Percentiles rank a stretch among this genome's conserved stretches.
Conservation (phyloP, 2,888 invertebrate species). For the Melanostoma mellinum region DNA sequence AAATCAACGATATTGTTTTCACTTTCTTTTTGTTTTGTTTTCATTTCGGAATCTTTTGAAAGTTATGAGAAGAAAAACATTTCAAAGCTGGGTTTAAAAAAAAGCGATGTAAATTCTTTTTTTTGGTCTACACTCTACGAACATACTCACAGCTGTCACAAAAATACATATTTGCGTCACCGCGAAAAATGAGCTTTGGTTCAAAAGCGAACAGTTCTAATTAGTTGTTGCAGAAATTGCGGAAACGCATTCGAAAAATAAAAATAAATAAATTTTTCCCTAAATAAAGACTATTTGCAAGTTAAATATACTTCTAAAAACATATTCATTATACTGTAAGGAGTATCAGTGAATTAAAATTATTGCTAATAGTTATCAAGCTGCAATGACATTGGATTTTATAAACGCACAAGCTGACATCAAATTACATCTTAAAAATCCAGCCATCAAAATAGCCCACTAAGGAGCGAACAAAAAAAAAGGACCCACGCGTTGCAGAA, state of each 20-base stretch:
- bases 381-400: conserved; percentile 68
- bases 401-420: conserved; percentile 55
- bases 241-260: conserved; percentile 49
- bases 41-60: neutral
- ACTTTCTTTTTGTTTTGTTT: too few species aligned
- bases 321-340: neutral
- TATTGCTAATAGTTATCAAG: conserved; percentile 16
- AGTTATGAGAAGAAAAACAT: neutral
- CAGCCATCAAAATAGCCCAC: conserved; percentile 43
- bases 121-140: conserved; percentile 1
- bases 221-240: conserved; percentile 69
- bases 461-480: conserved; percentile 25
- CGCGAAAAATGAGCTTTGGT: conserved; percentile 59
- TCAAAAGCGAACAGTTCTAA: conserved; percentile 63
- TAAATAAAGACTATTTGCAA: conserved; percentile 23
- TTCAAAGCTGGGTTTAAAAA: too few species aligned
- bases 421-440: conserved; percentile 38
- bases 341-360: conserved; percentile 9
- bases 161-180: conserved; percentile 57
- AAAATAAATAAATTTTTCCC: conserved; percentile 48
- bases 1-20: too few species aligned
- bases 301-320: conserved; percentile 33
- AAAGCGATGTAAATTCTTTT: too few species aligned
- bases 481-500: conserved; percentile 48
- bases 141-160: conserved; percentile 55